phyloP scores from a whole-genome alignment of 2,113 vertebrate genomes.

The Dasypus novemcinctus region DNA sequence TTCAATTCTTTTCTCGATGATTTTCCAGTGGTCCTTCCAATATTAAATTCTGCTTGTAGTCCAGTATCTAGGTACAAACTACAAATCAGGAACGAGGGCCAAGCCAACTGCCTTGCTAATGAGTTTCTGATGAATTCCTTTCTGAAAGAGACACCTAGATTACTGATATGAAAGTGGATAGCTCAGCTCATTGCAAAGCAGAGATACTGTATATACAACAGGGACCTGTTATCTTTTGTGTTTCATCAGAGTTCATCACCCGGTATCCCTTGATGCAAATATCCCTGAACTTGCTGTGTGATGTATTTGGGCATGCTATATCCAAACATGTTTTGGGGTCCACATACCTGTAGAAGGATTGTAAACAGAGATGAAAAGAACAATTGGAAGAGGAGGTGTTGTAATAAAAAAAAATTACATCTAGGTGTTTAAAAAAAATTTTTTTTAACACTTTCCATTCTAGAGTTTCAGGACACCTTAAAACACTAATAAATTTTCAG shows the following conservation, averaged over 20 bases:
- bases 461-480: slow-evolving; percentile 18
- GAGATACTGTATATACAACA: background rate
- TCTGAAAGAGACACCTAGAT: slow-evolving; percentile 11
- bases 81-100: slow-evolving; percentile 19
- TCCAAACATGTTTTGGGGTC: background rate
- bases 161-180: slow-evolving; percentile 20
- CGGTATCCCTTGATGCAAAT: background rate
- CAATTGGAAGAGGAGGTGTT: background rate
- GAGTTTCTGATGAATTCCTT: slow-evolving; percentile 47
- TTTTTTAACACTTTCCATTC: background rate
- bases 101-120: slow-evolving; percentile 37
- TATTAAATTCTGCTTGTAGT: slow-evolving; percentile 58
- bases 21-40: slow-evolving; percentile 65
- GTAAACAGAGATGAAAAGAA: background rate
- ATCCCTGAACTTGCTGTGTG: background rate
- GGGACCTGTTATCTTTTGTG: background rate
- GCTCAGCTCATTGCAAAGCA: background rate
- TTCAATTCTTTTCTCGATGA: slow-evolving; percentile 19
- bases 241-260: background rate
- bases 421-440: background rate
- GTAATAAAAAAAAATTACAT: background rate
- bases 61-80: slow-evolving; percentile 46
- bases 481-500: background rate
- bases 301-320: background rate
- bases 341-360: background rate